phyloP scores from a whole-genome alignment of 2,113 vertebrate genomes.

The Rattus norvegicus region GRCr8 NC_086019.1:87681001-87681500 shows the following conservation, averaged over 20 bases:
- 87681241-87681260: slow-evolving; percentile 23
- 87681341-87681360: not conserved
- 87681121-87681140: not conserved
- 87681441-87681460: not conserved
- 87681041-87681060: not conserved
- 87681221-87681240: rapidly evolving
- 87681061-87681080: not conserved
- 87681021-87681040: not conserved
- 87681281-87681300: slow-evolving; percentile 25
- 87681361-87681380: not conserved
- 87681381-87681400: slow-evolving; percentile 6
- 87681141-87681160: not conserved
- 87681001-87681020: not conserved
- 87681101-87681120: not conserved
- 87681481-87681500: not conserved
- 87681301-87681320: slow-evolving; percentile 10
- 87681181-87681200: not conserved
- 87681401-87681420: not conserved
- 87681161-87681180: not conserved
- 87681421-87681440: rapidly evolving
- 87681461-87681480: not conserved
- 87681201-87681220: not conserved
- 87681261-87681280: not conserved
- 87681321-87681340: not conserved
- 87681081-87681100: not conserved